Evolutionary conservation across 2,888 invertebrate species (phyloP), one percentile per base, ranked within the genome.

Genomic region (Hyppa rectilinea): DNA sequence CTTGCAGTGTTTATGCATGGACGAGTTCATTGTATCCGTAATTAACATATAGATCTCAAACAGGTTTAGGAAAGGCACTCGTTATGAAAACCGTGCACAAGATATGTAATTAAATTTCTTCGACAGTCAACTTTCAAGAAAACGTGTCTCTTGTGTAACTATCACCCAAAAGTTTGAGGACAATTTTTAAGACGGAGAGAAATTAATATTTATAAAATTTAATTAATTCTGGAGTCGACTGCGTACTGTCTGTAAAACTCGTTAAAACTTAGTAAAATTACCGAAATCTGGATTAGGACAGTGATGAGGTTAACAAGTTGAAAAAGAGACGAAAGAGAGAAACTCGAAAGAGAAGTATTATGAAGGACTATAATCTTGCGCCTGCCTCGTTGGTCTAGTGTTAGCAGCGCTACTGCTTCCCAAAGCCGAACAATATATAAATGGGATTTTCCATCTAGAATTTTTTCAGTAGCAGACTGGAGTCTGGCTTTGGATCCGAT

Each of bases 21-120:
- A 36, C 55, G 68, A 59, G 73, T 85, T 70, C 66, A 71, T 72
- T 73, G 75, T 73, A 78, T 71, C 61, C 38, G 71, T 70, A 62
- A 76, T 75, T 85, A 78, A 83, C 74, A 66, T 65, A 60, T 73
- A 61, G 55, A 85, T 83, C 43, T 74, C 59, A 52, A 80, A 80
- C 84, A 78, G 73, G 75, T 84, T 72, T 60, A 43, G 23, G 23
- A 75, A 56, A 50, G 52, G 67, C 40, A 58, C 36, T 56, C 20
- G 49, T 62, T 64, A 47, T 63, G 78, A 62, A 69, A 65, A 47
- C 45, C 29, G 64, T 36, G 50, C 38, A 45, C 29, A 50, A 43
- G 56, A 53, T 80, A 53, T 59, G 47, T 67, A 43, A 62, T 71
- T 61, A n/a, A 52, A 70, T 73, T 67, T 68, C 40, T 65, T 68